Conservation (phyloP, 2,113 vertebrate species). For the Haemorhous mexicanus region DNA sequence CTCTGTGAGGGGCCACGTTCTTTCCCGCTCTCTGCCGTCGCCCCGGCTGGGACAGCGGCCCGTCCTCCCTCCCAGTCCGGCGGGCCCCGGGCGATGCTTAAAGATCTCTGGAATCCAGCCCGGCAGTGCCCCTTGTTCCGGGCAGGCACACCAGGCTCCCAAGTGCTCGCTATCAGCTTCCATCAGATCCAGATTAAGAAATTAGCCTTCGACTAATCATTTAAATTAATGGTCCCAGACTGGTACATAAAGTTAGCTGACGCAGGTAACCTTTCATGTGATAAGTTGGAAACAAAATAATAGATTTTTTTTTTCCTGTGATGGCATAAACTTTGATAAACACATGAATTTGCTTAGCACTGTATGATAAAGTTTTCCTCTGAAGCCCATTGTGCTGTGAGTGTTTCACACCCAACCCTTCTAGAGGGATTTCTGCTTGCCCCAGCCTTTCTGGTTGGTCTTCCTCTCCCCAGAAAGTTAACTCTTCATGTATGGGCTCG, state of each 20-base stretch:
- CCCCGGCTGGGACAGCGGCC: not conserved
- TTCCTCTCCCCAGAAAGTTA: not conserved
- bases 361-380: not conserved
- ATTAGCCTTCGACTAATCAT: not conserved
- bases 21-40: no score
- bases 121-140: accelerated
- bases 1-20: not conserved
- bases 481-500: accelerated
- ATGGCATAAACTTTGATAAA: not conserved
- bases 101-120: accelerated
- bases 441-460: not conserved
- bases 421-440: accelerated
- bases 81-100: not conserved
- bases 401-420: not conserved
- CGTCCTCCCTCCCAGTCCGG: not conserved
- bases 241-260: not conserved
- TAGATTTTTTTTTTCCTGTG: not conserved
- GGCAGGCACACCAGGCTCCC: not conserved
- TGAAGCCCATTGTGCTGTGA: not conserved
- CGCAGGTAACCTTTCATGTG: not conserved
- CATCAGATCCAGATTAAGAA: not conserved
- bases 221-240: not conserved
- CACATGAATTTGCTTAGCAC: not conserved
- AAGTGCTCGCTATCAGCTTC: accelerated
- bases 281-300: not conserved